Percentiles rank a stretch among this genome's conserved stretches.
Evolutionary conservation across 2,113 vertebrate genomes (phyloP).

Genomic region (Gallinago jamesoni): DNA sequence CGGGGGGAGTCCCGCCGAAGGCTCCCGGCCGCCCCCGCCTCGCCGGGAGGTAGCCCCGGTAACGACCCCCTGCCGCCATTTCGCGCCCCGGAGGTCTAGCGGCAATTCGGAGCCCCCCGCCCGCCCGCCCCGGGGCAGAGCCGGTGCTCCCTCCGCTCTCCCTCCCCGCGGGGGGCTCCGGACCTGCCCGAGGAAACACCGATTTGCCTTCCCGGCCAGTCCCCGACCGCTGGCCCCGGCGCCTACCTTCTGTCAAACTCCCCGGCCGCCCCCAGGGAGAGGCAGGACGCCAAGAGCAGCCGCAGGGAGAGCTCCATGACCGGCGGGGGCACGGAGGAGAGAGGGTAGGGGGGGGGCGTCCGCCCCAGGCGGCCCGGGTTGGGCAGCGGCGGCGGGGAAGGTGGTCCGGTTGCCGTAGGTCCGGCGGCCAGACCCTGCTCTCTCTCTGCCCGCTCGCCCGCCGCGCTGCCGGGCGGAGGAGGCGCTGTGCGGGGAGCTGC

Average conservation of each 20-base stretch:
- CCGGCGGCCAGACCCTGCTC: background rate
- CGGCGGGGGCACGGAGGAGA: background rate
- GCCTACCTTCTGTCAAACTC: constrained; percentile 90
- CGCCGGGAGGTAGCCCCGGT: background rate
- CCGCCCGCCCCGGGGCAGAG: background rate
- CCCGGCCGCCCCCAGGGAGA: constrained; percentile 76
- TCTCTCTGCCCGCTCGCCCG: background rate
- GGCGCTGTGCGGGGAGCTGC: constrained; percentile 48
- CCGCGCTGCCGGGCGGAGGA: background rate
- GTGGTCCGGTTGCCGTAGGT: background rate
- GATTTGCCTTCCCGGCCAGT: background rate
- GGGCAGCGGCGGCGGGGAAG: background rate
- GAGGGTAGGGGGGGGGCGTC: background rate
- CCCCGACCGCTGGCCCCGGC: background rate
- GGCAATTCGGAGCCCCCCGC: background rate
- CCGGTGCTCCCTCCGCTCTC: background rate
- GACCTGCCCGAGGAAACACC: background rate
- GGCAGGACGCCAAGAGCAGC: constrained; percentile 76
- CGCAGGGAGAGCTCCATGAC: background rate
- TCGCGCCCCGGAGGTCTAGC: background rate
- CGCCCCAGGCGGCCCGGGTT: background rate
- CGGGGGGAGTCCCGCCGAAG: background rate
- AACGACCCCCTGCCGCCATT: background rate
- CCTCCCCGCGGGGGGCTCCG: background rate
- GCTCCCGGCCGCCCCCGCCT: background rate